Evolutionary conservation across 2,888 invertebrate species (phyloP).

Genomic region (Suillia variegata): DNA sequence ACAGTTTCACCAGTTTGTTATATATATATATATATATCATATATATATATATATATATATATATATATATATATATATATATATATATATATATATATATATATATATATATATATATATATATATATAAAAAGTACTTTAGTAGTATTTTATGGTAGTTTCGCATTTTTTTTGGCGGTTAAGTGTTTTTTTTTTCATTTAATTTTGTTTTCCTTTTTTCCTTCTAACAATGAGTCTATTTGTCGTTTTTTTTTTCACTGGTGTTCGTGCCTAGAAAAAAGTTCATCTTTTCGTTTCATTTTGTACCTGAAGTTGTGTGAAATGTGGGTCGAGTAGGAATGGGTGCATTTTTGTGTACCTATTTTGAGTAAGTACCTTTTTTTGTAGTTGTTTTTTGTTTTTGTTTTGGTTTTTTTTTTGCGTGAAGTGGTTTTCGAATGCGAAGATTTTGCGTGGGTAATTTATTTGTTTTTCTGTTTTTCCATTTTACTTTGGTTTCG

Average conservation of each 20-base stretch:
- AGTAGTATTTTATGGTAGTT: background rate
- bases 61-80: too few species aligned
- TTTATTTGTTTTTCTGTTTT: background rate
- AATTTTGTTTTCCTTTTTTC: background rate
- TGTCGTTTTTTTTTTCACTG: background rate
- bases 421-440: background rate
- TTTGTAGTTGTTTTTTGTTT: constrained; percentile 3
- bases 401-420: background rate
- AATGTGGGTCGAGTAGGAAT: constrained; percentile 8
- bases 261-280: constrained; percentile 32
- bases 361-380: background rate
- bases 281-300: constrained; percentile 5
- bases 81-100: too few species aligned
- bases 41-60: too few species aligned
- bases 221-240: background rate
- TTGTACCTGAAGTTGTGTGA: constrained; percentile 14
- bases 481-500: constrained; percentile 10
- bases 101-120: constrained; percentile 50
- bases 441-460: background rate
- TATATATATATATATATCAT: too few species aligned
- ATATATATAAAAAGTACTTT: constrained; percentile 31
- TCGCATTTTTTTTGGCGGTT: background rate
- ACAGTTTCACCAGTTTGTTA: too few species aligned
- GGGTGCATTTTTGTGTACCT: background rate
- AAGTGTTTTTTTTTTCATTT: background rate